Evolutionary conservation across 1,140 invertebrate genomes (phyloP).

Genomic region (Streblospio benedicti): DNA sequence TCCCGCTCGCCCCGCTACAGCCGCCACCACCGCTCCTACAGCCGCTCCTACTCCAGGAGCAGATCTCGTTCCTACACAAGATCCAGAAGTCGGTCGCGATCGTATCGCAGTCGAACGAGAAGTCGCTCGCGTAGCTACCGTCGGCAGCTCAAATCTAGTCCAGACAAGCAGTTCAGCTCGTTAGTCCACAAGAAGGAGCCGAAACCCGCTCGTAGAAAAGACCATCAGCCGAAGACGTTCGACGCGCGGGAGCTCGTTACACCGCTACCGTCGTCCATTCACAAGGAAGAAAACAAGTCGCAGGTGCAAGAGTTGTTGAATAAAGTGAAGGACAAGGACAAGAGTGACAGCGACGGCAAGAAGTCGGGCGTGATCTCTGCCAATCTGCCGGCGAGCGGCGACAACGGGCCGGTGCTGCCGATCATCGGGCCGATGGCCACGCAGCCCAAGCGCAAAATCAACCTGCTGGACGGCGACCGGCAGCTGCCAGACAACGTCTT

Average conservation of each 20-base stretch:
- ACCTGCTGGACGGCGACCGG: too few species aligned
- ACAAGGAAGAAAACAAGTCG: not conserved
- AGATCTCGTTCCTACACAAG: constrained; percentile 4
- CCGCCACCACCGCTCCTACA: not conserved
- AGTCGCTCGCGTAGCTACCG: constrained; percentile 5
- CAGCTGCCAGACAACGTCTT: too few species aligned
- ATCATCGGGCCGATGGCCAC: too few species aligned
- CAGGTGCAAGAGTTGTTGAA: not conserved
- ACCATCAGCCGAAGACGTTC: not conserved
- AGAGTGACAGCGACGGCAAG: not conserved
- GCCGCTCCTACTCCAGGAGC: not conserved
- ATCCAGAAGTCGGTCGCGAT: not conserved
- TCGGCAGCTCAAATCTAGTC: not conserved
- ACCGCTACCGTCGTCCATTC: not conserved
- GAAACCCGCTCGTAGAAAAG: not conserved
- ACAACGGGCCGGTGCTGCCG: too few species aligned
- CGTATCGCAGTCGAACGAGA: not conserved
- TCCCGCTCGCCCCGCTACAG: not conserved
- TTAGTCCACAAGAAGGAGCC: not conserved
- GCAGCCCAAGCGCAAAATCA: too few species aligned
- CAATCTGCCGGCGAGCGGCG: too few species aligned
- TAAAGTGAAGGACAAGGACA: not conserved
- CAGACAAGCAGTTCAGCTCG: not conserved
- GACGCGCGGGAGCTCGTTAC: not conserved
- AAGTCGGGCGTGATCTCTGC: too few species aligned